A percentile compares a stretch with the other conserved stretches of the same genome.
Conservation (phyloP, 2,113 vertebrate genomes). For the Dipodomys spectabilis region DNA sequence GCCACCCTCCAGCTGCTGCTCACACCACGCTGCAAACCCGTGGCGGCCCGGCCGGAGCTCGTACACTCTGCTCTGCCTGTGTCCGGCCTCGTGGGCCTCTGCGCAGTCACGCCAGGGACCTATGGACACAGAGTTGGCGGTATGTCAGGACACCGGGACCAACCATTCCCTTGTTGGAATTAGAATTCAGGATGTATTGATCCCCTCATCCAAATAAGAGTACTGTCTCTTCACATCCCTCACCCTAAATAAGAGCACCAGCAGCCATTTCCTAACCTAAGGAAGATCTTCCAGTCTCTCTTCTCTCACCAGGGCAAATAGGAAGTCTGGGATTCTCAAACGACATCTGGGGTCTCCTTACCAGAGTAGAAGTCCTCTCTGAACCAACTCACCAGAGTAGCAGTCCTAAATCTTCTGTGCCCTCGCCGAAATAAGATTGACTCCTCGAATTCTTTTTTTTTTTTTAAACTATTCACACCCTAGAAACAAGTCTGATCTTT, state of each 20-base stretch:
- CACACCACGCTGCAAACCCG: slow-evolving; percentile 92
- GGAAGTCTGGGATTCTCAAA: not conserved
- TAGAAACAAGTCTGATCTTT: not conserved
- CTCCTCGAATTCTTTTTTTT: not conserved
- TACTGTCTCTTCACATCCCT: not conserved
- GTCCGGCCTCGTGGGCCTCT: slow-evolving; percentile 87
- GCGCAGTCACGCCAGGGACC: slow-evolving; percentile 93
- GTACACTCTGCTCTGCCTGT: slow-evolving; percentile 90
- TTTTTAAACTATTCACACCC: not conserved
- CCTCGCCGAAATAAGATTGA: not conserved
- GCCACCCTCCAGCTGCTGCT: slow-evolving; percentile 89
- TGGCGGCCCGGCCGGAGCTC: slow-evolving; percentile 87
- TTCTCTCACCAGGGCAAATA: not conserved
- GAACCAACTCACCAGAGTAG: not conserved
- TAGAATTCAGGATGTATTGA: too few species aligned
- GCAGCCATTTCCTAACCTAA: not conserved
- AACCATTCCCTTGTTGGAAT: not conserved
- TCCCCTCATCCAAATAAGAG: not conserved
- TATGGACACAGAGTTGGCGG: slow-evolving; percentile 64
- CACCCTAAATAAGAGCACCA: not conserved
- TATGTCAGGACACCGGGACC: not conserved
- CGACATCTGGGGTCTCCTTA: not conserved
- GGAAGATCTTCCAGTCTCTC: not conserved
- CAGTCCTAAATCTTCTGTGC: not conserved
- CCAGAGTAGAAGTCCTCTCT: not conserved